These are phyloP conservation scores for Sorex maritimensis DNA, from an alignment of 2,797 vertebrate genomes.

Conservation along the genomic window DNA sequence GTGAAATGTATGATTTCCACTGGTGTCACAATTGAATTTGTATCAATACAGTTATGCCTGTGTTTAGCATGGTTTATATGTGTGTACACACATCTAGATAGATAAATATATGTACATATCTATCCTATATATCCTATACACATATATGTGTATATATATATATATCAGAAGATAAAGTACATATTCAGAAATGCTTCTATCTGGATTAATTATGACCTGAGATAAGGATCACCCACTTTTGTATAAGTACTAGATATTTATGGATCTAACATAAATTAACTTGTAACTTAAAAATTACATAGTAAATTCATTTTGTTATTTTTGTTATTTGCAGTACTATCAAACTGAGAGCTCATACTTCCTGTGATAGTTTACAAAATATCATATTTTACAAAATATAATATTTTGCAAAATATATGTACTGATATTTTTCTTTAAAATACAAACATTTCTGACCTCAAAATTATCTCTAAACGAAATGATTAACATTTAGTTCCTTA, in stretches of 20 bases:
- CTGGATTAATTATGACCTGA: not conserved
- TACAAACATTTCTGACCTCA: not conserved
- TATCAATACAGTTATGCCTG: not conserved
- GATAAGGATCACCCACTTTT: not conserved
- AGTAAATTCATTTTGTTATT: not conserved
- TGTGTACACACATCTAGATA: not conserved
- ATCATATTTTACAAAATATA: too few relatives aligned
- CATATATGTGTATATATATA: too few relatives aligned
- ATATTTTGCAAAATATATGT: too few relatives aligned
- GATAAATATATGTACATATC: too few relatives aligned
- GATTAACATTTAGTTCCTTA: not conserved
- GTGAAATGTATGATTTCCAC: not conserved
- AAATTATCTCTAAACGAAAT: not conserved
- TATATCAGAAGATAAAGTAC: not conserved
- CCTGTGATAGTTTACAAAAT: too few relatives aligned
- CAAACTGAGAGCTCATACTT: too few relatives aligned
- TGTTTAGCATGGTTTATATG: not conserved
- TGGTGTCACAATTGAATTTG: not conserved
- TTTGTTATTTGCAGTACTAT: not conserved
- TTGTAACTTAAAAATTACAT: not conserved
- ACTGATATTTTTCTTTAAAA: not conserved
- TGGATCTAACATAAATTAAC: not conserved
- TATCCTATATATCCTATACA: too few relatives aligned
- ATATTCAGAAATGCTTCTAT: conserved; percentile 30
- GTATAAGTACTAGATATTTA: not conserved